Evolutionary conservation across 2,888 invertebrate genomes (phyloP).

Genomic region (Drosophila maculinotata): DNA sequence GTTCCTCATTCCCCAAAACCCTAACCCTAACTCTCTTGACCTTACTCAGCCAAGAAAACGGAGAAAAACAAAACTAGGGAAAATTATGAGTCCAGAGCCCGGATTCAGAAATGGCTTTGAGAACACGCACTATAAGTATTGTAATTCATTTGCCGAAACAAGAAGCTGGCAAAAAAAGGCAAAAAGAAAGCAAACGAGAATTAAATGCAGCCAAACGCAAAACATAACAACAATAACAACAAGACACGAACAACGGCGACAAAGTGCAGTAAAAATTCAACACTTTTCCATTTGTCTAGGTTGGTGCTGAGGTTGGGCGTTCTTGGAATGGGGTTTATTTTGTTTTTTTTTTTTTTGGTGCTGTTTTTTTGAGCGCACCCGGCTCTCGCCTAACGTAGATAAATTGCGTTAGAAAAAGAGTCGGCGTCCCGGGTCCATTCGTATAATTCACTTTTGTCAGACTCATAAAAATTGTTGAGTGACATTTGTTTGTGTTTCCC

Average conservation of each 20-base stretch:
- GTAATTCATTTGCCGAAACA: slow-evolving; percentile 69
- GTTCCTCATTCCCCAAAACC: not conserved
- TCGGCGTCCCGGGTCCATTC: slow-evolving; percentile 78
- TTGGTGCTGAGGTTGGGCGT: slow-evolving; percentile 19
- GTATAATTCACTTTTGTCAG: slow-evolving; percentile 82
- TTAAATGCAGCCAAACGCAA: slow-evolving; percentile 64
- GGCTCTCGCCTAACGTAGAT: slow-evolving; percentile 71
- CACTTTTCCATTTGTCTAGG: slow-evolving; percentile 69
- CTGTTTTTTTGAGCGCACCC: slow-evolving; percentile 8
- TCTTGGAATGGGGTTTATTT: slow-evolving; percentile 1
- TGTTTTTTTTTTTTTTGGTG: slow-evolving; percentile 10
- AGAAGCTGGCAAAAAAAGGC: slow-evolving; percentile 18
- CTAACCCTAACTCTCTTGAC: slow-evolving; percentile 13
- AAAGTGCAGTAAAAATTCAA: slow-evolving; percentile 76
- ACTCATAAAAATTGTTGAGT: slow-evolving; percentile 81
- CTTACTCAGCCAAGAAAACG: slow-evolving; percentile 25
- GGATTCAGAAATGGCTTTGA: slow-evolving; percentile 53
- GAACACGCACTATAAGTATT: slow-evolving; percentile 58
- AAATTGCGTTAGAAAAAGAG: slow-evolving; percentile 81
- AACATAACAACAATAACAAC: slow-evolving; percentile 25
- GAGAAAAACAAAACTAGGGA: slow-evolving; percentile 39
- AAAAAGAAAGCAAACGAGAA: slow-evolving; percentile 39
- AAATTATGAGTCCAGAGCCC: slow-evolving; percentile 68
- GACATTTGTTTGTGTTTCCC: slow-evolving; percentile 82
- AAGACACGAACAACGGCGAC: slow-evolving; percentile 50